Percentiles rank a stretch among this genome's conserved stretches.
phyloP scores from a whole-genome alignment of 53 echinoderm and acorn worm species.

The Glandiceps talaboti region DNA sequence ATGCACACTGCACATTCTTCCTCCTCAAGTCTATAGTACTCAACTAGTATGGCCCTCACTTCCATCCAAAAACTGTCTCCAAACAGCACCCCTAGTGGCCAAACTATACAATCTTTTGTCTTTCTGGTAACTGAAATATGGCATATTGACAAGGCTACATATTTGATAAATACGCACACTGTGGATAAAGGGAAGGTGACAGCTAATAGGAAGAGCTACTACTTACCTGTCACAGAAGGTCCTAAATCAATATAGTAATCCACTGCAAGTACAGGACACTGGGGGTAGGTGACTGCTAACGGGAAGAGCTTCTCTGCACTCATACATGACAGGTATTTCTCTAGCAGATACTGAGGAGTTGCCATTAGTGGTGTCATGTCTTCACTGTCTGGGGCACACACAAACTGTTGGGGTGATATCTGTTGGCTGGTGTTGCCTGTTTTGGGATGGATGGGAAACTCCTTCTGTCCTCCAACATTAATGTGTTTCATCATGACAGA shows the following conservation, averaged over 20 bases:
- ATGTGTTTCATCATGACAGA: slow-evolving; percentile 66
- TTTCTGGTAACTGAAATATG: too few species aligned
- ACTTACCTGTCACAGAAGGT: slow-evolving; percentile 54
- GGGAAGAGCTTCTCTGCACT: slow-evolving; percentile 58
- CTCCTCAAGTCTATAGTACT: too few species aligned
- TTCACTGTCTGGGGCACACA: slow-evolving; percentile 79
- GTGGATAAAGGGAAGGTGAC: too few species aligned
- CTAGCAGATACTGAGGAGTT: slow-evolving; percentile 78
- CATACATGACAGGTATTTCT: slow-evolving; percentile 57
- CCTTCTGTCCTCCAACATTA: slow-evolving; percentile 20
- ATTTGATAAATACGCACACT: too few species aligned
- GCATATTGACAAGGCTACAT: too few species aligned
- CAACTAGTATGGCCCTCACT: too few species aligned
- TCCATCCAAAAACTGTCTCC: too few species aligned
- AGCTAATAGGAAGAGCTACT: too few species aligned
- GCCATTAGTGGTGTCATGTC: slow-evolving; percentile 51
- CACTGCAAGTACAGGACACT: slow-evolving; percentile 58
- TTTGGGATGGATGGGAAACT: slow-evolving; percentile 10
- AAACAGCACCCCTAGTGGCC: too few species aligned
- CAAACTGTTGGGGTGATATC: slow-evolving; percentile 26
- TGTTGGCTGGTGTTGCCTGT: neutral
- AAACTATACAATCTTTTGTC: too few species aligned
- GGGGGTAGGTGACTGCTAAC: slow-evolving; percentile 35
- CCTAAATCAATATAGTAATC: slow-evolving; percentile 81
- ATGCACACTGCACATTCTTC: too few species aligned